Evolutionary conservation across 2,797 vertebrate species (phyloP).

Genomic region (Glossophaga mutica): DNA sequence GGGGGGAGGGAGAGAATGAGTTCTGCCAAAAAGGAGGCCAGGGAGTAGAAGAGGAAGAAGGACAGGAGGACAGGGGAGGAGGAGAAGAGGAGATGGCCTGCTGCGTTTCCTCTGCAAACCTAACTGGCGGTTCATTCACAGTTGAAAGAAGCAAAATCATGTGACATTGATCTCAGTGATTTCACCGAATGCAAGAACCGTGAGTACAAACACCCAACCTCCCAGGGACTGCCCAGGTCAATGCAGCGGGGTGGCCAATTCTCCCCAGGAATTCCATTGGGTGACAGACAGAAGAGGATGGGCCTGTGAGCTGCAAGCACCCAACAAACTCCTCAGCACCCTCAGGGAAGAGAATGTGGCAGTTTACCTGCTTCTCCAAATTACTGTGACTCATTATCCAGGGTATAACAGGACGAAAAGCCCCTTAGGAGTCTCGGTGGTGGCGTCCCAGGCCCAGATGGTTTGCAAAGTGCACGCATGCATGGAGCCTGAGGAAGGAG

Average conservation of each 20-base stretch:
- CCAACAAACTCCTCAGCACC: neutral
- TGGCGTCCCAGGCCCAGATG: neutral
- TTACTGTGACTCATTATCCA: neutral
- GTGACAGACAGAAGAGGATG: neutral
- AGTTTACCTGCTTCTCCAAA: neutral
- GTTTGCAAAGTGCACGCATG: neutral
- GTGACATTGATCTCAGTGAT: neutral
- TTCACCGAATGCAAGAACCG: slow-evolving; percentile 43
- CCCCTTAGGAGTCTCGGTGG: neutral
- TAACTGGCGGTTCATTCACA: slow-evolving; percentile 31
- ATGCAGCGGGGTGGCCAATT: neutral
- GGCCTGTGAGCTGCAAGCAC: neutral
- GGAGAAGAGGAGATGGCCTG: neutral
- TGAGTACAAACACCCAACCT: slow-evolving; percentile 38
- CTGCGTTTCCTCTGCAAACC: neutral
- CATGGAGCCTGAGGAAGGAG: neutral
- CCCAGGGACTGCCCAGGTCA: neutral
- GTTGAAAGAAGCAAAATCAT: slow-evolving; percentile 7
- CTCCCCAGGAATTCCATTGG: neutral
- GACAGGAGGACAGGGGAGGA: neutral
- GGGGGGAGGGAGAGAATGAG: neutral
- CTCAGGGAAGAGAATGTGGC: too few relatives aligned
- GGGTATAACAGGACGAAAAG: neutral
- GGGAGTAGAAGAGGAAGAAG: neutral
- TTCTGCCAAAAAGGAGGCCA: neutral